phyloP scores from a whole-genome alignment of 2,113 vertebrate genomes.

The Osmerus mordax region DNA sequence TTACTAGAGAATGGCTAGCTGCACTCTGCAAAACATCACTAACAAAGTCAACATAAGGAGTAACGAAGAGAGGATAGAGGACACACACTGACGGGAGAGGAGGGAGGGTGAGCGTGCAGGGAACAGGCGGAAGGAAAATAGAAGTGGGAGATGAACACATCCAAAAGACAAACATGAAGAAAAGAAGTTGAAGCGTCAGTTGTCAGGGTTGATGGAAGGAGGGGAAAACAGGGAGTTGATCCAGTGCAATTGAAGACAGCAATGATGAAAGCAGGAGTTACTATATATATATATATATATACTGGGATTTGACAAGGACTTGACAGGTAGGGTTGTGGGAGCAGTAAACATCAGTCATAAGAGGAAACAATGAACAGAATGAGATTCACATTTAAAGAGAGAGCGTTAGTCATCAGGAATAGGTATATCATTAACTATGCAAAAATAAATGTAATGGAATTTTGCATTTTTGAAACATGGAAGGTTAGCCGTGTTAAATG shows the following conservation, averaged over 20 bases:
- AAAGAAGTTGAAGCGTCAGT: slow-evolving; percentile 1
- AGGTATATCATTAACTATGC: too few relatives aligned
- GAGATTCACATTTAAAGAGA: slow-evolving; percentile 16
- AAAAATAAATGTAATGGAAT: slow-evolving; percentile 10
- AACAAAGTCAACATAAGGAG: slow-evolving; percentile 45
- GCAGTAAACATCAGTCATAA: slow-evolving; percentile 35
- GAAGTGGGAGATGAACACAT: slow-evolving; percentile 34
- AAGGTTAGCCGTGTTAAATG: too few relatives aligned
- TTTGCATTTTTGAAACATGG: neutral
- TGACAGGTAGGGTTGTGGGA: slow-evolving; percentile 39
- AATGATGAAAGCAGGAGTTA: slow-evolving; percentile 27
- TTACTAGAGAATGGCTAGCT: slow-evolving; percentile 61
- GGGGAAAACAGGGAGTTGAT: slow-evolving; percentile 21
- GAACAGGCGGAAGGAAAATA: slow-evolving; percentile 3
- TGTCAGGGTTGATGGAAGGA: neutral
- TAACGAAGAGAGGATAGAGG: slow-evolving; percentile 30
- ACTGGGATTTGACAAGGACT: slow-evolving; percentile 41
- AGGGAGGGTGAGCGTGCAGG: neutral
- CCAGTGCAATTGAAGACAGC: slow-evolving; percentile 9
- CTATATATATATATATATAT: slow-evolving; percentile 23
- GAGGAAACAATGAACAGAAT: neutral
- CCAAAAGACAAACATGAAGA: neutral
- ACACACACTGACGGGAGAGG: slow-evolving; percentile 37
- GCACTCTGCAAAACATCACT: slow-evolving; percentile 47
- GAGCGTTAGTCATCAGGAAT: neutral